Evolutionary conservation across 2,888 invertebrate species (phyloP), one percentile per base, ranked within the genome.

Genomic region (Heliconius charithonia): DNA sequence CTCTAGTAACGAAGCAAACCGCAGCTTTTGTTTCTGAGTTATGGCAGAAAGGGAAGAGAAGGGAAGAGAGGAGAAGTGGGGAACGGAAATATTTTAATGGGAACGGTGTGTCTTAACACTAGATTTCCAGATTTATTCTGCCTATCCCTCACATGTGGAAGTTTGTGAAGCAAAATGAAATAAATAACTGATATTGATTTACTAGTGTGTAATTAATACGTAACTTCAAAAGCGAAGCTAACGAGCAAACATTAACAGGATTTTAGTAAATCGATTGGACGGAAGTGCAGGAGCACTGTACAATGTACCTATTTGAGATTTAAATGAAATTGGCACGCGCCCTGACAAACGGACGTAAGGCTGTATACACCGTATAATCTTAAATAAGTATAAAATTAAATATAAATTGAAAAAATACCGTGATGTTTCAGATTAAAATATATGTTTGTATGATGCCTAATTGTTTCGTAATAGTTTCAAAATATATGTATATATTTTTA

Each of bases 261-360:
- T 77, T 67, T 65, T 59, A 73, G 67, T 74, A 56, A 51, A 72
- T 67, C 41, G 59, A 41, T 73, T 37, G 22, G 6, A 22, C 41
- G 59, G 73, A 67, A 56, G 73, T 73, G 41, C 72, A 67, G 62
- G 41, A 73, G 66, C 59, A 67, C 59, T 59, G 51, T 67, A 37
- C 51, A 73, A 67, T 67, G 41, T 77, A 73, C 73, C 73, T 73
- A 73, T 69, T 66, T 29, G 77, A 77, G 77, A 77, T 77, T 77
- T 77, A 77, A 74, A 73, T 77, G 59, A 73, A 73, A 73, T 77
- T 77, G 73, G 73, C 73, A 77, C 73, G 56, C 66, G 73, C 59
- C 37, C 62, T 74, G 66, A 67, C 73, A 77, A 73, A 73, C 59
- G 77, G 56, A 77, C 32, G n/a, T 76, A 63, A 72, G 37, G 77